Evolutionary conservation across 2,113 vertebrate species (phyloP).

Genomic region (Pelusios castaneus): DNA sequence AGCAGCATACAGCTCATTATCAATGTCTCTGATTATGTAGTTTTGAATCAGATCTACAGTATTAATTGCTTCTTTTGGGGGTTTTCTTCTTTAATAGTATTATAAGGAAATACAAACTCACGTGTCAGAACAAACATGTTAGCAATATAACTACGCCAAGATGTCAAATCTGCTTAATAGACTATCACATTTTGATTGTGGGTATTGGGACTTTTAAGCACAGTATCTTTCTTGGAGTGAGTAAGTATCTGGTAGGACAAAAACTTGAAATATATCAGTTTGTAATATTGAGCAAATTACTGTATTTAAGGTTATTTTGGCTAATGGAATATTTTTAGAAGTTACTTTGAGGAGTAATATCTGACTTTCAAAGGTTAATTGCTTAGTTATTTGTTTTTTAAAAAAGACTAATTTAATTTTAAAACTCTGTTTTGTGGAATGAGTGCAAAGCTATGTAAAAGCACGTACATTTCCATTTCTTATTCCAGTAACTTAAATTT

Average conservation of each 20-base stretch:
- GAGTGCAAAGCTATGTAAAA: not conserved
- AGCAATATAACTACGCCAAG: not conserved
- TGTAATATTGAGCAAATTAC: not conserved
- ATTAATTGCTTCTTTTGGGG: not conserved
- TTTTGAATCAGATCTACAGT: constrained; percentile 12
- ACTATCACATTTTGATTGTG: rapidly evolving
- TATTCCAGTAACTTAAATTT: not conserved
- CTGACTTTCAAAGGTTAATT: not conserved
- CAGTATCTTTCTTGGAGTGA: not conserved
- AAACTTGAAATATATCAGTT: not conserved
- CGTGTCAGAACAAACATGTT: rapidly evolving
- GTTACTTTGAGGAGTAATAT: not conserved
- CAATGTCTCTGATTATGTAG: constrained; percentile 2
- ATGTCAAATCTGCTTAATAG: rapidly evolving
- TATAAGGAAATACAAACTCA: constrained; percentile 11
- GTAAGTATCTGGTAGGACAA: not conserved
- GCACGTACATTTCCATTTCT: not conserved
- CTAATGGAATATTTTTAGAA: not conserved
- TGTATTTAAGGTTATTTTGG: not conserved
- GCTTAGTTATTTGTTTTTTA: not conserved
- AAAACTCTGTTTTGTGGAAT: not conserved
- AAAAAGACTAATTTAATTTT: not conserved
- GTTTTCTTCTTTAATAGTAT: not conserved
- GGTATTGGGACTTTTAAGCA: rapidly evolving
- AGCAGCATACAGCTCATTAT: constrained; percentile 56